Evolutionary conservation across 2,113 vertebrate species (phyloP).

Genomic region (Ctenodactylus gundi): DNA sequence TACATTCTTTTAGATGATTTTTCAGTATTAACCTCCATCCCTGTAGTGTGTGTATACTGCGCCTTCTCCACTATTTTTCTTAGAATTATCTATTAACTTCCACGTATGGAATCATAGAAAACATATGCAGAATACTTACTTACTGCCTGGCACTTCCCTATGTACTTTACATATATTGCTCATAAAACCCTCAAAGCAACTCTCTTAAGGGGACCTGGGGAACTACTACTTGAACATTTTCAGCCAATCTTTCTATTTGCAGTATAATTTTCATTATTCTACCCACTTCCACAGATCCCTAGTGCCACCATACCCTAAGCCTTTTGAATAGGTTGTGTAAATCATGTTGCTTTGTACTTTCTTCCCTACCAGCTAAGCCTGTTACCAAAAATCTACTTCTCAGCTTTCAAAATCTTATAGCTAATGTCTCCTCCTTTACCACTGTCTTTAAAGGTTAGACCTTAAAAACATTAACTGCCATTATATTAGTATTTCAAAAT

Average conservation of each 20-base stretch:
- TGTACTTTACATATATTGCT: background rate
- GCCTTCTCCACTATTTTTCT: background rate
- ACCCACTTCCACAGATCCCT: background rate
- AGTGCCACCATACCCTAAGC: background rate
- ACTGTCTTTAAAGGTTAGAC: background rate
- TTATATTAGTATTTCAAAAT: background rate
- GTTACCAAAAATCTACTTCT: background rate
- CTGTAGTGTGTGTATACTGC: background rate
- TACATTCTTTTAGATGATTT: background rate
- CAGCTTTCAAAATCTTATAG: background rate
- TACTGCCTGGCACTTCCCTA: background rate
- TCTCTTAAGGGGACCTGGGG: background rate
- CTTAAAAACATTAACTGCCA: background rate
- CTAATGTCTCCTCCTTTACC: background rate
- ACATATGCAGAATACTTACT: background rate
- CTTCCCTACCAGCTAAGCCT: background rate
- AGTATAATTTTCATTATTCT: constrained; percentile 26
- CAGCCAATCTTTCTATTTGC: background rate
- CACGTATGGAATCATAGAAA: background rate
- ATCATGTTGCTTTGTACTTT: background rate
- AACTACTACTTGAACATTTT: background rate
- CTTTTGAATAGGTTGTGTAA: background rate
- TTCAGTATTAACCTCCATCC: background rate
- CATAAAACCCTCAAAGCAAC: background rate
- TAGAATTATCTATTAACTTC: background rate